A percentile compares a stretch with the other conserved stretches of the same genome.
Evolutionary conservation across 2,113 vertebrate species (phyloP).

Genomic region (Sclerurus mexicanus): DNA sequence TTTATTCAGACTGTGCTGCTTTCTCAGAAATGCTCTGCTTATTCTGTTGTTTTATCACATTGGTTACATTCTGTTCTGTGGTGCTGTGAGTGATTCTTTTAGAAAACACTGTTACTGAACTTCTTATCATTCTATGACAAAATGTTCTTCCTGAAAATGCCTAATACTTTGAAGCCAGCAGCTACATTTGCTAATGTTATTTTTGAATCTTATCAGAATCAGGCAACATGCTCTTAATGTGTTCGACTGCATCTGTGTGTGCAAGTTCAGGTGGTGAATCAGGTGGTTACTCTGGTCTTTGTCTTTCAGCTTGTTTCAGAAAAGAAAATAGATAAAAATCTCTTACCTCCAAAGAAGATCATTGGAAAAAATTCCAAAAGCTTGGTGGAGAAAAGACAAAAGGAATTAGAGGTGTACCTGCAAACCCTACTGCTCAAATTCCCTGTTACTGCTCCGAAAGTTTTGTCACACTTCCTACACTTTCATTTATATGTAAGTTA

Average conservation of each 20-base stretch:
- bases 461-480: constrained; percentile 86
- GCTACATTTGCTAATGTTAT: background rate
- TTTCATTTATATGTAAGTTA: constrained; percentile 94
- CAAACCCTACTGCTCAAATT: constrained; percentile 88
- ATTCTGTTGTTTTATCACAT: background rate
- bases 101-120: background rate
- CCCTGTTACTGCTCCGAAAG: constrained; percentile 82
- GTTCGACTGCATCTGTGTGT: background rate
- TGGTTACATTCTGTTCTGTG: background rate
- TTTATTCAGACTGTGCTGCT: background rate
- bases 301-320: constrained; percentile 85
- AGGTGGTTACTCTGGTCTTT: background rate
- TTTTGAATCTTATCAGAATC: background rate
- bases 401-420: constrained; percentile 92
- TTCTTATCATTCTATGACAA: background rate
- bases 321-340: constrained; percentile 89
- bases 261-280: background rate
- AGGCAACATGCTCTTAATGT: background rate
- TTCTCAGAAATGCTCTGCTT: background rate
- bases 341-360: constrained; percentile 96
- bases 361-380: constrained; percentile 96
- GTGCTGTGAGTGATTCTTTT: background rate
- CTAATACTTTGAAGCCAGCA: background rate
- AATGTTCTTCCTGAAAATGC: background rate
- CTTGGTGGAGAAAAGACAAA: constrained; percentile 92